Conservation (phyloP, 30 jellyfish, hydroid and myxozoan species). For the Aurelia aurita region DNA sequence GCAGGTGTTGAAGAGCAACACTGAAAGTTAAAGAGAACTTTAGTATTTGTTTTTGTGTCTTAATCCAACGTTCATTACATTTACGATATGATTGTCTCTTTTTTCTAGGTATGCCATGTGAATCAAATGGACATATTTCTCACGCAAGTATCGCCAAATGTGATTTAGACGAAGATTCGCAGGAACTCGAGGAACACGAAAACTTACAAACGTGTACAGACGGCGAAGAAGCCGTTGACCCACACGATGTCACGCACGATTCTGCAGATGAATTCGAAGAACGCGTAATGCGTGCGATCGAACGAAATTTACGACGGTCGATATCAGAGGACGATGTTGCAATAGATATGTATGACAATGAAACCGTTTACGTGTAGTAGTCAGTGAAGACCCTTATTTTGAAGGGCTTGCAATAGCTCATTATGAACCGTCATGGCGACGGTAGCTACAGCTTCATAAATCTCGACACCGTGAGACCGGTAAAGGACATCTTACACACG, state of each 20-base stretch:
- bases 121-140: slow-evolving; percentile 24
- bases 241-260: slow-evolving; percentile 25
- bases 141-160: slow-evolving; percentile 35
- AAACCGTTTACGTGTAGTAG: slow-evolving; percentile 66
- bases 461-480: too few species aligned
- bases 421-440: too few species aligned
- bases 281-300: slow-evolving; percentile 75
- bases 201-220: slow-evolving; percentile 7
- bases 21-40: too few species aligned
- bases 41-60: too few species aligned
- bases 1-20: too few species aligned
- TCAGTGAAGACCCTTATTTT: too few species aligned
- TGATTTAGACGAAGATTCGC: slow-evolving; percentile 2
- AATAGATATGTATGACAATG: slow-evolving; percentile 58
- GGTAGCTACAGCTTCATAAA: too few species aligned
- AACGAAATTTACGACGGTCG: slow-evolving; percentile 54
- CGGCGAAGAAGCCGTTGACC: slow-evolving; percentile 11
- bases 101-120: slow-evolving; percentile 22
- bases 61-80: too few species aligned
- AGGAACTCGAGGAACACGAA: slow-evolving; percentile 5
- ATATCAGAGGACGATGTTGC: slow-evolving; percentile 70
- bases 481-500: too few species aligned
- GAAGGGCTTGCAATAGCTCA: too few species aligned
- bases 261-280: slow-evolving; percentile 73
- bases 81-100: not conserved